phyloP scores from a whole-genome alignment of 2,113 vertebrate genomes.

The Rhinoptilus africanus region DNA sequence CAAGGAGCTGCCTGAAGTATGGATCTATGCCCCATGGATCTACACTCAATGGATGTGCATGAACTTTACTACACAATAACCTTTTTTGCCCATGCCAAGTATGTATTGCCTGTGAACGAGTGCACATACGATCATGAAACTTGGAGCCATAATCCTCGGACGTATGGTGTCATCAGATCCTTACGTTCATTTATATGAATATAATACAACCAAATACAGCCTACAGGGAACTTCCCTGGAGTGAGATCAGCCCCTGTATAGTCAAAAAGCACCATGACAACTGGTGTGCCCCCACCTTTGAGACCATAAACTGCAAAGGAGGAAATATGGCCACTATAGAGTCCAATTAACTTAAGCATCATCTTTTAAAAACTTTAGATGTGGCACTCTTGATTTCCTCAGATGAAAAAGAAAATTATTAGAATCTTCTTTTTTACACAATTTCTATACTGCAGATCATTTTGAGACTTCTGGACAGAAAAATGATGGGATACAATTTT shows the following conservation, averaged over 20 bases:
- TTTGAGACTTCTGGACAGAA: background rate
- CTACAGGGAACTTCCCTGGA: background rate
- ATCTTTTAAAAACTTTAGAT: background rate
- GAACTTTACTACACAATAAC: accelerated
- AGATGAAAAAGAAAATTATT: background rate
- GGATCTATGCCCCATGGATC: background rate
- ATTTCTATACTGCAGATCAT: background rate
- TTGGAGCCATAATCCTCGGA: background rate
- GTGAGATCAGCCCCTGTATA: accelerated
- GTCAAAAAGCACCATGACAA: background rate
- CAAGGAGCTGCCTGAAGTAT: background rate
- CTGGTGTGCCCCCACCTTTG: background rate
- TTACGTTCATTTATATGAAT: background rate
- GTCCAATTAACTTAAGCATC: background rate
- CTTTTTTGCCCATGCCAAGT: background rate
- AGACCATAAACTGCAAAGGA: background rate
- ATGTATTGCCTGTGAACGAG: accelerated
- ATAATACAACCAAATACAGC: background rate
- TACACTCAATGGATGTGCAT: accelerated
- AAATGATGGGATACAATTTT: background rate
- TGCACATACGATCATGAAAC: background rate
- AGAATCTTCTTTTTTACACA: accelerated
- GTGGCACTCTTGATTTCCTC: background rate
- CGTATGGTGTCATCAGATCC: background rate
- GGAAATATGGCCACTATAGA: background rate